Evolutionary conservation across 1,140 invertebrate genomes (phyloP), one percentile per base, ranked within the genome.

Genomic region (Drosophila seguyi): DNA sequence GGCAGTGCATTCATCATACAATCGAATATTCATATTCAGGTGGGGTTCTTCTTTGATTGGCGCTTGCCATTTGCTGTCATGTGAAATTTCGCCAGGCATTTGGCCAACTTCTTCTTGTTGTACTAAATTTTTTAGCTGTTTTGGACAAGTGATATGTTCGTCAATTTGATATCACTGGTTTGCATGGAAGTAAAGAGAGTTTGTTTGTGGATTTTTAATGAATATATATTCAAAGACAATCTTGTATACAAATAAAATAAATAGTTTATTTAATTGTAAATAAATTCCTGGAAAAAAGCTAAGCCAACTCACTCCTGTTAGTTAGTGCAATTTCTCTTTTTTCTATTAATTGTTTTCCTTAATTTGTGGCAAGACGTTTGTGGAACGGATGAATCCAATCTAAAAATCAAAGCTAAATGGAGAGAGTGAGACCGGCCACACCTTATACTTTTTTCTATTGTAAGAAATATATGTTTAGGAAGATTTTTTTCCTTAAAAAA

Each of bases 21-120:
- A 63, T 63, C 78, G 60, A 58, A 78, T 68, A 82, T 87, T 82
- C 75, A 87, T 79, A 86, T 79, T 71, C 75, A 75, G 60, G 59
- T 53, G 41, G 55, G 77, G 81, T 71, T 79, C 66, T 62, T 27
- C 44, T 78, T 61, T 71, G 45, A 45, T 53, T 55, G 42, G 42
- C 65, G 61, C 34, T 34, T 45, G 42, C 68, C 68, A 72, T 58
- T 62, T 63, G 48, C 53, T 63, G 79, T 67, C 65, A 66, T 82
- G 79, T 63, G 79, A 87, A 87, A 75, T 79, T 74, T 60, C 63
- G 71, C 48, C 63, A 38, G 45, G 50, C 68, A 60, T 18, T 52
- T 52, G 39, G 42, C 53, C 38, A 39, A 53, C 31, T 36, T 48
- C 38, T 57, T 60, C 36, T 38, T 34, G n/a, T n/a, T n/a, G n/a